Conservation (phyloP, 2,113 vertebrate genomes). For the Microtus richardsoni region DNA sequence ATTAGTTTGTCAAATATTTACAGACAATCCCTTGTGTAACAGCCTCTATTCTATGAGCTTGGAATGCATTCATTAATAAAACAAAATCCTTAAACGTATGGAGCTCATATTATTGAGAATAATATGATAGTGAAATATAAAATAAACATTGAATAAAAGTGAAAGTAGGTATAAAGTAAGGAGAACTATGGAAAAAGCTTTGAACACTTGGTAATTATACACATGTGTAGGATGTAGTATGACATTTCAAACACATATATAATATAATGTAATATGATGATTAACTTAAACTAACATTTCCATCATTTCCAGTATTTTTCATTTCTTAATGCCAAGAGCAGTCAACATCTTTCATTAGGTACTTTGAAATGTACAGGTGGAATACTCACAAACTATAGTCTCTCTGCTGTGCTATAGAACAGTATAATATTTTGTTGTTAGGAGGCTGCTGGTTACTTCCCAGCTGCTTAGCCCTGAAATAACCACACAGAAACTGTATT, state of each 20-base stretch:
- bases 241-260: neutral
- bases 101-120: neutral
- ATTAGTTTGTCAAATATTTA: slow-evolving; percentile 52
- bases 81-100: neutral
- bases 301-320: neutral
- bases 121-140: neutral
- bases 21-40: neutral
- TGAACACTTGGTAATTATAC: neutral
- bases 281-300: neutral
- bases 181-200: slow-evolving; percentile 4
- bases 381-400: neutral
- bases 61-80: slow-evolving; percentile 11
- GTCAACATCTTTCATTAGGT: neutral
- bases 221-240: neutral
- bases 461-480: no score
- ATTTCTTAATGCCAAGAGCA: neutral
- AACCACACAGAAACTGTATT: no score
- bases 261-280: neutral
- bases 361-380: neutral
- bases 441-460: no score
- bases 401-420: neutral
- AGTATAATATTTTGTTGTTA: neutral
- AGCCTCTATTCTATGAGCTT: neutral
- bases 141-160: neutral
- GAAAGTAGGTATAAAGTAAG: neutral